These are phyloP conservation scores for Falcaria lacertinaria DNA, from an alignment of 2,888 invertebrate species.

Conservation along the genomic window DNA sequence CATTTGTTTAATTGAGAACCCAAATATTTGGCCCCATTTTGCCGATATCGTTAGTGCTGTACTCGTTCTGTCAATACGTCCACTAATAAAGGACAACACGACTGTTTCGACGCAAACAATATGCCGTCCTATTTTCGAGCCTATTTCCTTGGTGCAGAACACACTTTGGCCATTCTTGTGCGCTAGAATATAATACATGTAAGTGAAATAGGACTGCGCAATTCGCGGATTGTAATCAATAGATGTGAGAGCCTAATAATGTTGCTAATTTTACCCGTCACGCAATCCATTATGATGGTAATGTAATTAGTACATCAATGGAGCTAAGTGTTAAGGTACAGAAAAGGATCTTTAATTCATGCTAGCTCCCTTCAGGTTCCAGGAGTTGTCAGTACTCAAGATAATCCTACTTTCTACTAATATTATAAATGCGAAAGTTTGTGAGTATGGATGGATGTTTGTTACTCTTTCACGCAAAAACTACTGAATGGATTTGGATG, in stretches of 20 bases:
- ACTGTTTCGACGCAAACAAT: constrained; percentile 21
- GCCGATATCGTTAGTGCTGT: constrained; percentile 63
- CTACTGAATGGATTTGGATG: too few relatives aligned
- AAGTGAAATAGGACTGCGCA: constrained; percentile 34
- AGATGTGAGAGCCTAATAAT: constrained; percentile 37
- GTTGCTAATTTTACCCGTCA: constrained; percentile 47
- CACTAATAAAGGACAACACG: constrained; percentile 56
- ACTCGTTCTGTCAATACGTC: constrained; percentile 66
- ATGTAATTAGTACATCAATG: constrained; percentile 30
- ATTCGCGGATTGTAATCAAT: constrained; percentile 41
- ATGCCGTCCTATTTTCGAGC: constrained; percentile 30
- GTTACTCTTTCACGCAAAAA: too few relatives aligned
- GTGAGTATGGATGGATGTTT: too few relatives aligned
- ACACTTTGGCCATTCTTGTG: constrained; percentile 13
- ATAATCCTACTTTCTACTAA: too few relatives aligned
- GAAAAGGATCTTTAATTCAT: constrained; percentile 13
- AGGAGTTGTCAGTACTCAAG: background rate
- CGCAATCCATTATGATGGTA: constrained; percentile 34
- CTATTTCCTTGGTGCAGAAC: constrained; percentile 24
- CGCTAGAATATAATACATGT: constrained; percentile 25
- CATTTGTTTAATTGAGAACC: constrained; percentile 67
- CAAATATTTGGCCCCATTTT: constrained; percentile 64
- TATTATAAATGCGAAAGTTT: too few relatives aligned
- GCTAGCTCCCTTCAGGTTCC: background rate
- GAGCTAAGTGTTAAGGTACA: constrained; percentile 23